Conservation (phyloP, 2,113 vertebrate species). For the Psephotus haematonotus region DNA sequence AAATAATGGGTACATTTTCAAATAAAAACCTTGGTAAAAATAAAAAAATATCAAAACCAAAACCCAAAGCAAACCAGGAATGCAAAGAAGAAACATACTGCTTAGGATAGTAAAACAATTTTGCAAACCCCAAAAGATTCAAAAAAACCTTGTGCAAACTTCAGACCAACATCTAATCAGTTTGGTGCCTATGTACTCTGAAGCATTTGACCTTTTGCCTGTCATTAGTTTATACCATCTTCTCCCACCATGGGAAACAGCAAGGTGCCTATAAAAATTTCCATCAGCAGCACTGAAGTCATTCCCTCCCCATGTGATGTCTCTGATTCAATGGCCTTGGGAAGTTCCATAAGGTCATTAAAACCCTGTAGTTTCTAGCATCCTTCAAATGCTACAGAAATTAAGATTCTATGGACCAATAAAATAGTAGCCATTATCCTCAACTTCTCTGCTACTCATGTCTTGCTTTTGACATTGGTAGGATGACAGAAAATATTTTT, state of each 20-base stretch:
- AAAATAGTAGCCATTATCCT: not conserved
- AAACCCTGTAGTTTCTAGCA: not conserved
- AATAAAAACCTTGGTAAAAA: not conserved
- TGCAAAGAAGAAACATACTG: rapidly evolving
- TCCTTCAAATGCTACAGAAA: conserved; percentile 14
- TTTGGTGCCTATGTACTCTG: not conserved
- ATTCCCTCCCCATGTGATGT: not conserved
- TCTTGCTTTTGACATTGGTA: conserved; percentile 15
- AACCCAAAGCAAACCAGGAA: not conserved
- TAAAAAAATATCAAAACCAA: too few species aligned
- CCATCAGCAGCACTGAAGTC: not conserved
- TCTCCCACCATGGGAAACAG: not conserved
- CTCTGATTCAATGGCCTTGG: conserved; percentile 12
- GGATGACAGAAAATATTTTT: conserved; percentile 17
- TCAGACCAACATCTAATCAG: not conserved
- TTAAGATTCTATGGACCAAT: not conserved
- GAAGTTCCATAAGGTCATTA: conserved; percentile 29
- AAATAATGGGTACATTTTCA: not conserved
- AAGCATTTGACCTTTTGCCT: not conserved
- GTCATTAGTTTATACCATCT: not conserved
- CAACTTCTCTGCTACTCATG: not conserved
- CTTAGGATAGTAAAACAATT: not conserved
- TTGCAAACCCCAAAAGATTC: not conserved
- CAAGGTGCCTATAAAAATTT: conserved; percentile 3
- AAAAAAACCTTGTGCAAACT: not conserved